phyloP scores from a whole-genome alignment of 2,797 vertebrate genomes.

The Melopsittacus undulatus region DNA sequence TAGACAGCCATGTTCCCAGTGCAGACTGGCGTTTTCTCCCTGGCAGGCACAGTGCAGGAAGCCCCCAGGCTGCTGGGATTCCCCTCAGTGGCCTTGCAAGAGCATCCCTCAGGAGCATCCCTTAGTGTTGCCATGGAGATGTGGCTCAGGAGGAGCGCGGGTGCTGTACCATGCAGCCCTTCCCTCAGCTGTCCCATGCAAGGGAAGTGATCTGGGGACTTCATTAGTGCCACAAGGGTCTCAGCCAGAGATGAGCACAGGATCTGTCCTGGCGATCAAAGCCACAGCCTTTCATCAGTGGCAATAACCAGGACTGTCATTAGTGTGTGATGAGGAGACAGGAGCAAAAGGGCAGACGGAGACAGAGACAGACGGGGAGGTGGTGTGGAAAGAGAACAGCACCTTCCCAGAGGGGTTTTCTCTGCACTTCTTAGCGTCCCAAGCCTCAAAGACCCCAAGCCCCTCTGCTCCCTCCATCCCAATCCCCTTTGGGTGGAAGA shows the following conservation, averaged over 20 bases:
- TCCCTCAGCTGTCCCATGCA: neutral
- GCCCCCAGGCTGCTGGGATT: neutral
- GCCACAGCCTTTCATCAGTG: neutral
- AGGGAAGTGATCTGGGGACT: neutral
- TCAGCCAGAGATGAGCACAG: neutral
- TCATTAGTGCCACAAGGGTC: neutral
- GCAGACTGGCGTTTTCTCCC: neutral
- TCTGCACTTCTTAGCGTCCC: neutral
- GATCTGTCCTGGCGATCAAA: neutral
- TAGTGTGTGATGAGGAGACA: neutral
- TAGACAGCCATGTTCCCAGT: neutral
- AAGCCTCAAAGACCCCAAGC: neutral
- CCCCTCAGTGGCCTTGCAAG: neutral
- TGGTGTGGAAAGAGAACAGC: neutral
- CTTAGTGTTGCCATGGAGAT: slow-evolving; percentile 47
- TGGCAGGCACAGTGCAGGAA: neutral
- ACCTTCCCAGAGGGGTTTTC: neutral
- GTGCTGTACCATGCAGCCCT: neutral
- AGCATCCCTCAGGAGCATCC: neutral
- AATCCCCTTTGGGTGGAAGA: neutral
- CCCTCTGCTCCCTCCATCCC: neutral
- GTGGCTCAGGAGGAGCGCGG: neutral
- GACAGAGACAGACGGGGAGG: neutral
- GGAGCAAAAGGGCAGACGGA: neutral
- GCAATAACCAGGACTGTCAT: neutral